Base-by-base conservation (phyloP, 2,888 invertebrate species). In the Ectropis crepuscularia region DNA sequence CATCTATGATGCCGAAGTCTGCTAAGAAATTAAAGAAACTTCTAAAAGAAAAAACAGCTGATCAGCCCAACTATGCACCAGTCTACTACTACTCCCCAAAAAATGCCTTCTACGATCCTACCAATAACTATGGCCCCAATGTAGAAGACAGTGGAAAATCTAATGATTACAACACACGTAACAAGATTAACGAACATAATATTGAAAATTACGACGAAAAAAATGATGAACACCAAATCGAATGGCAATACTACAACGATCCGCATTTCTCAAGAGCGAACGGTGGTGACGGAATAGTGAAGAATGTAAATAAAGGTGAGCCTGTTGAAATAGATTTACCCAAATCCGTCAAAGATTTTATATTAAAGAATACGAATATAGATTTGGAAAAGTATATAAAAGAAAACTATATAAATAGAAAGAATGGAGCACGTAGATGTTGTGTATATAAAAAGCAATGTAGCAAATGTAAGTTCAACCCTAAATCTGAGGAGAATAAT, bases 61-160 rank as follows among this genome's bases (percentile, higher is more conserved):
- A 54, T 10, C 38, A 54, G 36, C 54, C 45, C 12, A 6, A 11
- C 11, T 9, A 38, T 9, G 69, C 76, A 0, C 80, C 81, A 0
- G 53, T 76, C 5, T 78, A 79, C 39, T 75, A 76, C 57, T 81
- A 77, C 61, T 73, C 79, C 69, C 81, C 86, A 2, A 68, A 80
- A 9, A 77, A 84, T 42, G 88, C 85, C 0, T 79, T 81, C 63
- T 88, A 77, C 42, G 83, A 83, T 55, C 75, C 87, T 6, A 59
- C 75, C 9, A 88, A 88, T 62, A 76, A 77, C 28, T 76, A 77
- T 8, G 86, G 82, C 11, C 83, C 83, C 0, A 81, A 84, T 42
- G 53, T 16, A 12, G 62, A 63, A 12, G n/a, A 46, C 36, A 43
- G 43, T 2, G 48, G 53, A 6, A 8, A 43, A n/a, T 38, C 42